phyloP scores from a whole-genome alignment of 2,888 invertebrate species.

The Monopis laevigella region DNA sequence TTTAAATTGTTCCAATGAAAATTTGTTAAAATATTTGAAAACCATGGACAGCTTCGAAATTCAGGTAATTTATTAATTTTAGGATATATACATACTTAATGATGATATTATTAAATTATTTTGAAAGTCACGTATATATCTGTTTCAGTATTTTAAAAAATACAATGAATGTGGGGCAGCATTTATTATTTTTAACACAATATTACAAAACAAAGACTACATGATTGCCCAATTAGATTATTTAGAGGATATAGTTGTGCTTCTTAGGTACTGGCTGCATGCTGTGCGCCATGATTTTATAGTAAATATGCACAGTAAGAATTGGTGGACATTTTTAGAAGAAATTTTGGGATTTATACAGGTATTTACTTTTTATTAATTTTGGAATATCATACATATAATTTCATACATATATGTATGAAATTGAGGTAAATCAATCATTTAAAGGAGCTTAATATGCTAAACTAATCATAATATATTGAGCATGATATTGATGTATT shows the following conservation, averaged over 20 bases:
- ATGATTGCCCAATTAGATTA: no score
- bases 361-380: conserved; percentile 24
- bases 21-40: not conserved
- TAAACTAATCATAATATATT: no score
- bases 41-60: not conserved
- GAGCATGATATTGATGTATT: no score
- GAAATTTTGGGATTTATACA: conserved; percentile 34
- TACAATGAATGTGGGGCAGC: conserved; percentile 40
- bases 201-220: no score
- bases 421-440: no score
- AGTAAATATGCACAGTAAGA: not conserved
- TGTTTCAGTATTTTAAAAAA: conserved; percentile 43
- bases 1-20: not conserved
- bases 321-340: conserved; percentile 45
- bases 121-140: not conserved
- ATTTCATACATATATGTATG: no score
- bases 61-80: not conserved
- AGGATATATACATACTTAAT: not conserved
- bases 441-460: no score
- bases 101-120: not conserved
- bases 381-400: no score
- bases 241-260: conserved; percentile 30
- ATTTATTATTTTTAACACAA: conserved; percentile 30
- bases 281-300: conserved; percentile 19
- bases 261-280: conserved; percentile 45